Evolutionary conservation across 2,888 invertebrate genomes (phyloP), one percentile per base, ranked within the genome.

Genomic region (Oscheius sp.): DNA sequence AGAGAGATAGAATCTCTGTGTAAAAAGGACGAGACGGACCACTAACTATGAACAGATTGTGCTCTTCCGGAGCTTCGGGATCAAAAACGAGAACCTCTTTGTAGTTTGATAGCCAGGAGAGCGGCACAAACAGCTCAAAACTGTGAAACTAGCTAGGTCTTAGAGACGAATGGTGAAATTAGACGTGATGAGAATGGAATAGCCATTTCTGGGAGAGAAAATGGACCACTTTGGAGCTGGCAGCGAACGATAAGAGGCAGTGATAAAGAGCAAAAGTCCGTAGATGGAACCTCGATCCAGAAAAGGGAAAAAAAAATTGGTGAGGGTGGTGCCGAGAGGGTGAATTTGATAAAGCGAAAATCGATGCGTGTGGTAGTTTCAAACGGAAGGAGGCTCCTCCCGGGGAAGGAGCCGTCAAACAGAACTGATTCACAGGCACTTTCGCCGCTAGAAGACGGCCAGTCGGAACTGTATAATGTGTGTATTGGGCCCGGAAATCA

Each of bases 341-440:
- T n/a, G 9, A 68, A 55, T 55, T 35, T 68, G 68, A 68, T 68
- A 68, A 68, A 65, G 65, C 50, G 68, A 53, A 33, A 68, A 68
- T 68, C 68, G 68, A 68, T 68, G 65, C 33, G 48, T 29, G 29
- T 65, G 68, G 53, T 51, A 68, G 42, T 42, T 42, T 42, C 42
- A 42, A 42, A 42, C 21, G 21, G 21, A 21, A 21, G 21, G 21
- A 42, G 42, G 42, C 42, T 42, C 42, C 42, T 42, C 42, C 55
- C 33, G 35, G 53, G 53, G 55, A 55, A 68, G 35, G 35, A 68
- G 11, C 21, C 21, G 21, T 32, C 7, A 7, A 3, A 53, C 29
- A 53, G n/a, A 29, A 7, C 13, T 53, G 53, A 53, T 10, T 53
- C 53, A 53, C 53, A 53, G 53, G 29, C 53, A 58, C 58, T 33